Conservation (phyloP, 1,140 invertebrate genomes). For the Trichonephila inaurata region DNA sequence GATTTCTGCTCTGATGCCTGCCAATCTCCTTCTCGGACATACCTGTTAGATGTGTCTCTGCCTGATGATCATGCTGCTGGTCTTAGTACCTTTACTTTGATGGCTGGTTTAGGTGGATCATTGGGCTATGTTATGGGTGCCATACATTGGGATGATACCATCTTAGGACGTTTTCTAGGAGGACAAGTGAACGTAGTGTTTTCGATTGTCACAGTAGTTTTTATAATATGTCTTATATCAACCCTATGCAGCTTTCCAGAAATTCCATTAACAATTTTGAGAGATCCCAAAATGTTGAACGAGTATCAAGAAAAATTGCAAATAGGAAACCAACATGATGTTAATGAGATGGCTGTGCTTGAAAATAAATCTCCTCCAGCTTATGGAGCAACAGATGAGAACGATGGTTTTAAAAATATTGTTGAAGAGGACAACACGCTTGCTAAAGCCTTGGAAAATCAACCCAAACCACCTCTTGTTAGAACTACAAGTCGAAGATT, state of each 20-base stretch:
- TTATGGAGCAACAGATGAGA: slow-evolving; percentile 42
- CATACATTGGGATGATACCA: slow-evolving; percentile 94
- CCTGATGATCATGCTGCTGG: slow-evolving; percentile 96
- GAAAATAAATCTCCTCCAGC: neutral
- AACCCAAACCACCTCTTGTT: neutral
- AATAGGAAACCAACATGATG: neutral
- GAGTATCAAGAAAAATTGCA: slow-evolving; percentile 80
- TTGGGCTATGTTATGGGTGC: slow-evolving; percentile 96
- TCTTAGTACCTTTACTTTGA: slow-evolving; percentile 96
- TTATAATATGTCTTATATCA: slow-evolving; percentile 88
- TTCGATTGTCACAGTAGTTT: slow-evolving; percentile 92
- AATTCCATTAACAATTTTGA: slow-evolving; percentile 87
- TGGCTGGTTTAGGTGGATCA: slow-evolving; percentile 96
- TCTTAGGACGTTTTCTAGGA: slow-evolving; percentile 89
- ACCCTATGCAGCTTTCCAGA: slow-evolving; percentile 94
- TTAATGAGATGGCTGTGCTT: neutral
- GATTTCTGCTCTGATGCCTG: slow-evolving; percentile 98
- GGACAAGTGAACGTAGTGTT: slow-evolving; percentile 95
- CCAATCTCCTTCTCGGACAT: slow-evolving; percentile 95
- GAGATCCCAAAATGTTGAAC: slow-evolving; percentile 78
- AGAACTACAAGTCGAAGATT: neutral
- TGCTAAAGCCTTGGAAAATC: neutral
- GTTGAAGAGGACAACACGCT: neutral
- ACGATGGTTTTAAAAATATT: slow-evolving; percentile 5
- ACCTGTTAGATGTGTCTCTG: slow-evolving; percentile 94